Evolutionary conservation across 1,140 invertebrate genomes (phyloP).

Genomic region (Spodoptera litura): DNA sequence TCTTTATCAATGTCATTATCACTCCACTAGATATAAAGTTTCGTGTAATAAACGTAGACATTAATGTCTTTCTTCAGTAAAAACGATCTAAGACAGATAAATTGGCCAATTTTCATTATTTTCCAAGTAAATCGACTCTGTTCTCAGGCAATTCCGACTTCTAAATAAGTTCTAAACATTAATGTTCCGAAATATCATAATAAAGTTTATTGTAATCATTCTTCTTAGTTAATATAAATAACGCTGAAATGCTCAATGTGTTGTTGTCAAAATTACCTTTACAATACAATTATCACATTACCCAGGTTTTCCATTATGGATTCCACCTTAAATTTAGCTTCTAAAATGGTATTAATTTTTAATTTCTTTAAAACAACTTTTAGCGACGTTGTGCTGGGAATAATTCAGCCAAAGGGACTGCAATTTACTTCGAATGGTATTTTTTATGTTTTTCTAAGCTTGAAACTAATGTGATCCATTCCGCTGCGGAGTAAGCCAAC

Average conservation of each 20-base stretch:
- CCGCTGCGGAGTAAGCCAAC: background rate
- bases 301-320: background rate
- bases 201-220: conserved; percentile 1
- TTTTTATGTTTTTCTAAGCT: conserved; percentile 7
- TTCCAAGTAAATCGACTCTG: background rate
- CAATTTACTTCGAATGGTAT: background rate
- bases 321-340: conserved; percentile 3
- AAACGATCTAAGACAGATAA: conserved; percentile 27
- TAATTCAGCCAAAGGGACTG: background rate
- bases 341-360: background rate
- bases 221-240: background rate
- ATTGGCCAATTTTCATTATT: conserved; percentile 18
- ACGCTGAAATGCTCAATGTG: background rate
- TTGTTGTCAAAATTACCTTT: background rate
- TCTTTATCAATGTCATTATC: conserved; percentile 49
- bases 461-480: conserved; percentile 11
- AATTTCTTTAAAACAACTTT: background rate
- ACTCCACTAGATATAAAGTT: conserved; percentile 24
- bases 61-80: conserved; percentile 26
- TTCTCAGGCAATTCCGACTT: conserved; percentile 10
- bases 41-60: conserved; percentile 22
- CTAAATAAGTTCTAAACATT: conserved; percentile 9
- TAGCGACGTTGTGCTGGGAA: background rate
- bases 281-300: background rate
- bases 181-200: conserved; percentile 8